Conservation (phyloP, 2,113 vertebrate species). For the Embiotoca jacksoni region DNA sequence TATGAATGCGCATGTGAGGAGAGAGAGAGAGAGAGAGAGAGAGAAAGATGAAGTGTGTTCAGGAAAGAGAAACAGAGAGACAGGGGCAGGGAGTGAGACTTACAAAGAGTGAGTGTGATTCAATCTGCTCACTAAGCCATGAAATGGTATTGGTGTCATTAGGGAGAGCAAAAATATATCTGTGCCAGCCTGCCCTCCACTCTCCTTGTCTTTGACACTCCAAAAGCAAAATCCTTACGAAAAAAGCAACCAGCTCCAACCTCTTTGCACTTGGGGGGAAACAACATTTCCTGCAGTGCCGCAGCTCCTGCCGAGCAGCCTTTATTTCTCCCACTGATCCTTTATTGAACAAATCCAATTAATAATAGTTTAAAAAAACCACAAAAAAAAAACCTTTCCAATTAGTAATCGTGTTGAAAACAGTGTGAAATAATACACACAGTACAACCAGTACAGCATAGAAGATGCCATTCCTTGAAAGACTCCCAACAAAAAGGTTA, state of each 20-base stretch:
- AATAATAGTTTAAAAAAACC: conserved; percentile 21
- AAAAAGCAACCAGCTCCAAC: conserved; percentile 31
- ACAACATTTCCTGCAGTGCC: conserved; percentile 53
- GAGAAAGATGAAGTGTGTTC: conserved; percentile 63
- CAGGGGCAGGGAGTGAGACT: conserved; percentile 70
- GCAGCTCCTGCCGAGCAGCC: conserved; percentile 15
- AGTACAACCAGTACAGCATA: not conserved
- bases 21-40: conserved; percentile 31
- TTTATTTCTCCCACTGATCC: conserved; percentile 52
- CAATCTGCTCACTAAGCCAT: conserved; percentile 80
- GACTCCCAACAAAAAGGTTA: conserved; percentile 2
- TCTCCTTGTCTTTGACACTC: conserved; percentile 69
- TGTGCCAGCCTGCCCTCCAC: conserved; percentile 70
- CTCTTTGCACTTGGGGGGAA: conserved; percentile 43
- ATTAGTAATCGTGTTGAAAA: conserved; percentile 41
- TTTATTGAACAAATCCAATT: conserved; percentile 63
- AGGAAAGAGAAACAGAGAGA: conserved; percentile 64
- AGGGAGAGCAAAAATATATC: conserved; percentile 80
- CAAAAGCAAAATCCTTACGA: conserved; percentile 59
- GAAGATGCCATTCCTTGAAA: conserved; percentile 6
- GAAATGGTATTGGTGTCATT: conserved; percentile 82
- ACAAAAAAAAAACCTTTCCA: conserved; percentile 2
- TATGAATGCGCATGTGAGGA: conserved; percentile 53
- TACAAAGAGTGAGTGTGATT: conserved; percentile 75
- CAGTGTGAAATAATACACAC: conserved; percentile 9